These are phyloP conservation scores for Pteropus alecto DNA, from an alignment of 2,113 vertebrate genomes.

Conservation along the genomic window DNA sequence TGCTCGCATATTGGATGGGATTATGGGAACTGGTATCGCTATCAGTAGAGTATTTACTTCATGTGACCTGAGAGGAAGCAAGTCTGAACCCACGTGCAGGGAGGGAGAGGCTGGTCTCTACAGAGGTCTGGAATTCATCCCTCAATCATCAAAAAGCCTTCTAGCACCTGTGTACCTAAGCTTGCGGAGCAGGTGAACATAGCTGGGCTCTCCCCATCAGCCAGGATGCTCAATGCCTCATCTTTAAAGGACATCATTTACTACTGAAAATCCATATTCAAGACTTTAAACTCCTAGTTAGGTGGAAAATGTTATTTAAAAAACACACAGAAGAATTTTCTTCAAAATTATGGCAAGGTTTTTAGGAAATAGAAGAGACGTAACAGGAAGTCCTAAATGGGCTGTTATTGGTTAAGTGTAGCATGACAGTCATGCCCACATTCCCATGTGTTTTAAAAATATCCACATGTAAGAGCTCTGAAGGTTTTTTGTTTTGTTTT, in stretches of 20 bases:
- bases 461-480: not conserved
- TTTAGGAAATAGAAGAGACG: not conserved
- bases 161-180: accelerated
- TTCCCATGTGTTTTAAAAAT: not conserved
- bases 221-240: not conserved
- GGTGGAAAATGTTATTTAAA: not conserved
- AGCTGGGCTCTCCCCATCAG: not conserved
- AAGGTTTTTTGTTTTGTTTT: not conserved
- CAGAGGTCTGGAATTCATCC: not conserved
- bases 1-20: not conserved
- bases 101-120: not conserved
- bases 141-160: not conserved
- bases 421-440: not conserved
- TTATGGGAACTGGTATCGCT: not conserved
- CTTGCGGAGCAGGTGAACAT: not conserved
- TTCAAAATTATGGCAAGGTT: not conserved
- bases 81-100: not conserved
- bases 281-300: not conserved
- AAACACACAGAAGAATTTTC: not conserved
- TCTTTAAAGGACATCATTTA: not conserved
- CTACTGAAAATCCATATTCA: not conserved
- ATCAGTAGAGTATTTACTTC: not conserved
- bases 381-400: not conserved
- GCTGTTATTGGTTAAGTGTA: not conserved
- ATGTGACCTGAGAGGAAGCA: not conserved